Evolutionary conservation across 2,888 invertebrate species (phyloP).

Genomic region (Rotaria magnacalcarata): DNA sequence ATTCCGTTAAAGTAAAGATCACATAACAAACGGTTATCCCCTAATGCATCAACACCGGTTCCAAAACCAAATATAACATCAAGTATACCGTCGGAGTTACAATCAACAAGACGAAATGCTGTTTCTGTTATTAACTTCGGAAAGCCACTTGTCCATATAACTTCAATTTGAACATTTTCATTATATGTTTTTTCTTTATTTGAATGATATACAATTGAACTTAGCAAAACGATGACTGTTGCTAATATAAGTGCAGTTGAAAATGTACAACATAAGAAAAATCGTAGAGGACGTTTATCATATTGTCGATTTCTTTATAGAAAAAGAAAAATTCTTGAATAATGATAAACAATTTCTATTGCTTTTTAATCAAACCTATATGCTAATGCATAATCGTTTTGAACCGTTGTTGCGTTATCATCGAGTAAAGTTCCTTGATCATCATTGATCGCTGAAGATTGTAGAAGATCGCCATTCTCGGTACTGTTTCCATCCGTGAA

Average conservation of each 20-base stretch:
- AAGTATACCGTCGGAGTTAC: constrained; percentile 69
- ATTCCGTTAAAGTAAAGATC: constrained; percentile 24
- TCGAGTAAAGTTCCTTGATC: not conserved
- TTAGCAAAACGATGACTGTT: not conserved
- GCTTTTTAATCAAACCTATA: not conserved
- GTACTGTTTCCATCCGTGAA: not conserved
- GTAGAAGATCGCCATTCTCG: not conserved
- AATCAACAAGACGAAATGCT: constrained; percentile 69
- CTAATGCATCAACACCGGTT: constrained; percentile 63
- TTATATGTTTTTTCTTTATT: not conserved
- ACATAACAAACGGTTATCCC: not conserved
- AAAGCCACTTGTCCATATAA: constrained; percentile 69
- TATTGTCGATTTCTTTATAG: not conserved
- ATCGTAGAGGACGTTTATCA: not conserved
- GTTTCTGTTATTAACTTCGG: constrained; percentile 72
- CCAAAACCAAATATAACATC: constrained; percentile 75
- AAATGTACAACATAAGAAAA: not conserved
- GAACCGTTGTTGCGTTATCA: not conserved
- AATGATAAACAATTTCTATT: too few species aligned
- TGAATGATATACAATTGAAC: not conserved
- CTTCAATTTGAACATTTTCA: constrained; percentile 62
- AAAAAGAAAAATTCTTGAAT: not conserved
- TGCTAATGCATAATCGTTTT: not conserved
- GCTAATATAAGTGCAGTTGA: not conserved
- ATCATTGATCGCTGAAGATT: not conserved